Evolutionary conservation across 2,797 vertebrate species (phyloP), one percentile per base, ranked within the genome.

Genomic region (Malurus splendens): DNA sequence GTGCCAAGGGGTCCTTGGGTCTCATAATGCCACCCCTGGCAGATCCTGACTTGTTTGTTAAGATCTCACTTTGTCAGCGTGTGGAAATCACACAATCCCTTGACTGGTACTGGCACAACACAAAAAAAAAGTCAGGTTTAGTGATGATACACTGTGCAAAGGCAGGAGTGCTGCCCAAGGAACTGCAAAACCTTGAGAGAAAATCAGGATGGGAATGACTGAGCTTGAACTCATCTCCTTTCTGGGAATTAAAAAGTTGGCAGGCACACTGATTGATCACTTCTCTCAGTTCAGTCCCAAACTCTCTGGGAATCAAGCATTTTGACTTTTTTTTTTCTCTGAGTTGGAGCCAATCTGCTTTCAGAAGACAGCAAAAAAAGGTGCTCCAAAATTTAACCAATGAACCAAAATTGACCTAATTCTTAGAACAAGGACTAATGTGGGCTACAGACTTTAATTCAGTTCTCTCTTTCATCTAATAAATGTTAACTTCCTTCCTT

Each of bases 81-180:
- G 2, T 41, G 45, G 48, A 71, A 83, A 64, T 65, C 10, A 18
- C 16, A 8, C 42, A 71, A 27, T 23, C 23, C 41, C 24, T 33
- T 1, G 2, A 27, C n/a, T 1, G 2, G 30, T 33, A 57, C n/a
- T 25, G 12, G 55, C 51, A 38, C 28, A 52, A 14, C 10, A 3
- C 18, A 14, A 42, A 47, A 52, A 52, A 12, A 12, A 27, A 39
- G 6, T 41, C 66, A 71, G 70, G 7, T 16, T 83, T 36, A 48
- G n/a, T 25, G 36, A 27, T 27, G 24, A 18, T 24, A 18, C 6
- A 5, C 6, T 32, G 13, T 25, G 52, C 39, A 48, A 66, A 65
- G 16, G 33, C 60, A 61, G 8, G 24, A 61, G 15, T 10, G 36
- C 30, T n/a, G 36, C 38, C 12, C 52, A 10, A 45, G 39, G 60